Percentiles rank a stretch among this genome's conserved stretches.
These are phyloP conservation scores for Lepilemur ruficaudatus DNA, from an alignment of 2,797 vertebrate genomes.

Conservation along the genomic window DNA sequence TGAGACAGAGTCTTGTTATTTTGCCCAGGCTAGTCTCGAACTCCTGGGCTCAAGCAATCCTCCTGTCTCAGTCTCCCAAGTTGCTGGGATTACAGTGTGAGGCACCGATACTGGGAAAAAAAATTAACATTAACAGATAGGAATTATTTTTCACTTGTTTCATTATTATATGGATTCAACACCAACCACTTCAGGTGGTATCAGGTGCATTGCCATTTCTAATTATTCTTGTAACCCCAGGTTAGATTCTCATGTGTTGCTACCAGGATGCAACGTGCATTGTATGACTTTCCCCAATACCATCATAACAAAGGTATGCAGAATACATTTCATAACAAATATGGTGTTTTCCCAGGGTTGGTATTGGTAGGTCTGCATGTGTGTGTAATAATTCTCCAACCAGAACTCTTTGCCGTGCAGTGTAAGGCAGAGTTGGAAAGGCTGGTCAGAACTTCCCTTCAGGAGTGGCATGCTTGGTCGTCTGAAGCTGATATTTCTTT, in stretches of 20 bases:
- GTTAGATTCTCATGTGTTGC: not conserved
- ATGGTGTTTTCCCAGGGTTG: not conserved
- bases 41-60: too few species aligned
- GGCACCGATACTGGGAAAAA: not conserved
- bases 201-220: too few species aligned
- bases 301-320: not conserved
- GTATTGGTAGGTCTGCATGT: not conserved
- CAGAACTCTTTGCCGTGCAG: not conserved
- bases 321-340: not conserved
- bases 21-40: too few species aligned
- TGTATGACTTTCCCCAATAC: not conserved
- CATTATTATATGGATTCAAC: not conserved
- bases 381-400: too few species aligned
- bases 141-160: not conserved
- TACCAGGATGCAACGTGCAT: too few species aligned
- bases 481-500: not conserved
- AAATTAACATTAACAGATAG: not conserved
- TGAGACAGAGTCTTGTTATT: too few species aligned
- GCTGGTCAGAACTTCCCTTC: not conserved
- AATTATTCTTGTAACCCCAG: not conserved
- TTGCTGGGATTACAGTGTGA: too few species aligned
- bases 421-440: not conserved
- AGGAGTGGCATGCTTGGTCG: too few species aligned
- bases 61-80: too few species aligned
- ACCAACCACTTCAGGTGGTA: too few species aligned